Base-by-base conservation (phyloP, 2,797 vertebrate genomes). In the Serranus cabrilla region DNA sequence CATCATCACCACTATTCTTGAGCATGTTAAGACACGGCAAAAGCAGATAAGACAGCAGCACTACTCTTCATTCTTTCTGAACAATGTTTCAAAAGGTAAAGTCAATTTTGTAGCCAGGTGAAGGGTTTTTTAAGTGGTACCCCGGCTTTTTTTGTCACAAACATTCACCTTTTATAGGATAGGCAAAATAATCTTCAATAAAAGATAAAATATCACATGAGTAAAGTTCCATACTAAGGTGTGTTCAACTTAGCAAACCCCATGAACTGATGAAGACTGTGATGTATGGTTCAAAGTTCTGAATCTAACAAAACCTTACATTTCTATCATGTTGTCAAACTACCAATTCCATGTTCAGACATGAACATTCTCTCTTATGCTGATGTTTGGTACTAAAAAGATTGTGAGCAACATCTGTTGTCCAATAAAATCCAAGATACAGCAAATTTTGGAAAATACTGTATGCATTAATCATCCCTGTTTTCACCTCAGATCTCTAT, bases 51-150 rank as follows among this genome's bases (percentile, higher is more conserved):
- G 23, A 43, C 16, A n/a, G 12, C 39, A 9, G 18, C 14, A 18
- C 37, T 50, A 54, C 46, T 67, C n/a, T 14, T 77, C 34, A 58
- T 40, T 78, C 47, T 20, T 40, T 71, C 52, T 52, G 16, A 58
- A 23, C 5, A 7, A 54, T 37, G n/a, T 64, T 58, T 51, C 16
- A 18, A 43, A 21, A 43, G 17, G 17, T 70, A 51, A 68, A 6
- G 60, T 51, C 27, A 20, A 54, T 42, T 74, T 67, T 50, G 1
- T 43, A n/a, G n/a, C n/a, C n/a, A n/a, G n/a, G n/a, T n/a, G n/a
- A n/a, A n/a, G n/a, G 6, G 27, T 31, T 31, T 31, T 31, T 31
- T 31, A 31, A 31, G 27, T 31, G 27, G 6, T 31, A 31, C 27
- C 3, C 27, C 27, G 3, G 3, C 6, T 31, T 31, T 12, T 21